Conservation (phyloP, 37 sponge, comb jelly and placozoan genomes). For the Axinella damicornis region DNA sequence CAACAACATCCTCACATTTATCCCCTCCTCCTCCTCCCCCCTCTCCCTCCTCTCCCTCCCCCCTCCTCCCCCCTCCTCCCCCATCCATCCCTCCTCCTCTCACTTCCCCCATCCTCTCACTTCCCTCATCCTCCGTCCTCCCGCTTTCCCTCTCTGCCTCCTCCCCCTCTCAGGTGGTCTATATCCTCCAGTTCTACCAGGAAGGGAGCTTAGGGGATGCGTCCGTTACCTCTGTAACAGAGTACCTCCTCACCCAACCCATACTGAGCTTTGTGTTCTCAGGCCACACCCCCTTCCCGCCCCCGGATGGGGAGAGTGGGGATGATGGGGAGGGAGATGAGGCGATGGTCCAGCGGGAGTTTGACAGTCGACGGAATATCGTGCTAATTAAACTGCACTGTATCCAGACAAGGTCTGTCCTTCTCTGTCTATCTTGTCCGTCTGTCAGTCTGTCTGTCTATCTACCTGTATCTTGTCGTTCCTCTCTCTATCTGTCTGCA, state of each 20-base stretch:
- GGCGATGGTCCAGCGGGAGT: neutral
- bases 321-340: constrained; percentile 43
- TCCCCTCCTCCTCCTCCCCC: no score
- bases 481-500: constrained; percentile 12
- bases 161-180: constrained; percentile 56
- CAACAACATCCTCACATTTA: neutral
- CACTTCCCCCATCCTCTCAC: neutral
- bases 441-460: neutral
- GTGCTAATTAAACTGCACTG: constrained; percentile 67
- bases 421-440: no score
- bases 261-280: constrained; percentile 78
- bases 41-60: neutral
- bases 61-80: neutral
- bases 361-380: constrained; percentile 52
- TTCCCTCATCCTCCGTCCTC: no score
- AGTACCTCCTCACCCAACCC: constrained; percentile 85
- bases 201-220: constrained; percentile 60
- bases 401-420: constrained; percentile 77
- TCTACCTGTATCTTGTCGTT: constrained; percentile 3
- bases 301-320: constrained; percentile 11
- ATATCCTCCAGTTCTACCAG: constrained; percentile 68
- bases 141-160: neutral
- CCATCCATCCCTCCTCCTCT: neutral
- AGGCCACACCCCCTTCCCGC: constrained; percentile 26
- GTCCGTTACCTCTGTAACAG: constrained; percentile 71